These are phyloP conservation scores for Barnardius zonarius DNA, from an alignment of 2,113 vertebrate species.

Conservation along the genomic window DNA sequence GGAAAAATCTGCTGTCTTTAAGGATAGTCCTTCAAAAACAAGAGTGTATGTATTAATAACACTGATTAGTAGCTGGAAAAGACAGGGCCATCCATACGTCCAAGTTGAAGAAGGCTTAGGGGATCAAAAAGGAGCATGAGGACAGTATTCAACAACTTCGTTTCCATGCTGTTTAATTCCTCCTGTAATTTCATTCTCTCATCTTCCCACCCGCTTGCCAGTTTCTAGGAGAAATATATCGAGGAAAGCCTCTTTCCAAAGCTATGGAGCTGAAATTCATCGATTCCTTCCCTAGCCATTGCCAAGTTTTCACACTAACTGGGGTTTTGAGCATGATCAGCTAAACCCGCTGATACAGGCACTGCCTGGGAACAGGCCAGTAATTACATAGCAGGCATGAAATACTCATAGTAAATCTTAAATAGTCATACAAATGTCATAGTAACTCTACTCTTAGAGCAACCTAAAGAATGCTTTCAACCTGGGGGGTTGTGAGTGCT, in stretches of 20 bases:
- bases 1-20: constrained; percentile 91
- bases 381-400: neutral
- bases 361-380: neutral
- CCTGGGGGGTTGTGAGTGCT: neutral
- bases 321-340: neutral
- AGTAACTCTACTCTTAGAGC: neutral
- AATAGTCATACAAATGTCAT: neutral
- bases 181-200: neutral
- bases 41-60: neutral
- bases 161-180: neutral
- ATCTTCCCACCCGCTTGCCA: neutral
- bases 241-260: neutral
- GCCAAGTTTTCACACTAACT: neutral
- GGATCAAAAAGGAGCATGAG: neutral
- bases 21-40: constrained; percentile 85
- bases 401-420: neutral
- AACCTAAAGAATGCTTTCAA: neutral
- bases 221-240: neutral
- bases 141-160: neutral
- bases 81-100: neutral
- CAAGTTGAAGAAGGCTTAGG: neutral
- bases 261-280: neutral
- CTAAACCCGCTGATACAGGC: neutral
- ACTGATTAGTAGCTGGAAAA: neutral
- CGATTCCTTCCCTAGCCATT: neutral